phyloP scores from a whole-genome alignment of 2,113 vertebrate species.

The Reinhardtius hippoglossoides region DNA sequence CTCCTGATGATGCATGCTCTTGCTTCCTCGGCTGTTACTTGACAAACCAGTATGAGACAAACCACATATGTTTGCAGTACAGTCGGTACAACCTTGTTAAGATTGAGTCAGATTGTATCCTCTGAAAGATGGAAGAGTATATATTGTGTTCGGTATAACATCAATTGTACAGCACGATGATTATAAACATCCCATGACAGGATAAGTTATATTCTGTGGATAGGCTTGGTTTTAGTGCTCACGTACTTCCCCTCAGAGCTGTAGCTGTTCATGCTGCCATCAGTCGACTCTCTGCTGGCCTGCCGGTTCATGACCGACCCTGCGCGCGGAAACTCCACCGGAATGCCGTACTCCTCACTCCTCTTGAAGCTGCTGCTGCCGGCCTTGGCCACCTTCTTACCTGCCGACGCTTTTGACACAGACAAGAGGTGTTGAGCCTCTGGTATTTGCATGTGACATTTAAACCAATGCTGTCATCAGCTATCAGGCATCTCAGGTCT shows the following conservation, averaged over 20 bases:
- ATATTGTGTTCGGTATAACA: neutral
- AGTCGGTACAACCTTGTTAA: neutral
- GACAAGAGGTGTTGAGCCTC: neutral
- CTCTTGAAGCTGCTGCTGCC: constrained; percentile 89
- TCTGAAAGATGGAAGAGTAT: neutral
- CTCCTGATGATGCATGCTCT: too few relatives aligned
- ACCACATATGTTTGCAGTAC: too few relatives aligned
- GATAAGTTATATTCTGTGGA: neutral
- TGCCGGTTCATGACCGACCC: constrained; percentile 92
- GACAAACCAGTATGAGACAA: too few relatives aligned
- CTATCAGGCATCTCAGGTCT: constrained; percentile 47
- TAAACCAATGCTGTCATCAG: constrained; percentile 1
- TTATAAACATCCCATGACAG: too few relatives aligned
- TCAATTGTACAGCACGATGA: too few relatives aligned
- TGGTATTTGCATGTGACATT: neutral
- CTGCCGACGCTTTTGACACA: constrained; percentile 86
- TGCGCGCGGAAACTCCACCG: constrained; percentile 91
- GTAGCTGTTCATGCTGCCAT: constrained; percentile 98
- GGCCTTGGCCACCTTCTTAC: constrained; percentile 88
- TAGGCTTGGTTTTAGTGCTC: neutral
- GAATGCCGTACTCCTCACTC: constrained; percentile 98
- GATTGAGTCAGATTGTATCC: neutral
- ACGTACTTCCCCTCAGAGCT: constrained; percentile 99
- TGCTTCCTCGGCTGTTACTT: too few relatives aligned
- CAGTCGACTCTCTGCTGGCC: constrained; percentile 95